Percentiles rank a stretch among this genome's conserved stretches.
phyloP scores from a whole-genome alignment of 2,888 invertebrate genomes.

The Drosophila picticornis region DNA sequence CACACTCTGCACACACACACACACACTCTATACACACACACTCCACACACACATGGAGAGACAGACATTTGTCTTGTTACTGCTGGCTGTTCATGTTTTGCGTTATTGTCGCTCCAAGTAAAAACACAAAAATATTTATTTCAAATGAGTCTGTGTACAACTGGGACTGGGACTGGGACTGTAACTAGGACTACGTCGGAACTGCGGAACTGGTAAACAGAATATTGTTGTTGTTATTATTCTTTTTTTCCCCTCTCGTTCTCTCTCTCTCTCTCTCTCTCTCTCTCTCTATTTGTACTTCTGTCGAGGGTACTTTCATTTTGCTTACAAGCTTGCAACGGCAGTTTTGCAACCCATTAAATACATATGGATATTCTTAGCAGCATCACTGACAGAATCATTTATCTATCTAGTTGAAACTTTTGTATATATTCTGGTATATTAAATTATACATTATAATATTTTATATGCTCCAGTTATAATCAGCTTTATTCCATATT shows the following conservation, averaged over 20 bases:
- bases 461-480: neutral
- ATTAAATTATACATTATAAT: neutral
- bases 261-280: neutral
- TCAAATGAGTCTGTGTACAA: slow-evolving; percentile 78
- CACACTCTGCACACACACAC: slow-evolving; percentile 24
- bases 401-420: neutral
- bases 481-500: too few species aligned
- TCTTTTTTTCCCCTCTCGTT: slow-evolving; percentile 19
- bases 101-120: slow-evolving; percentile 81
- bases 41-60: slow-evolving; percentile 24
- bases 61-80: slow-evolving; percentile 63
- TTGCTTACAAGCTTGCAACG: neutral
- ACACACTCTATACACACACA: slow-evolving; percentile 11
- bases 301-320: neutral
- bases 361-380: neutral
- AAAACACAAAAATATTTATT: slow-evolving; percentile 82
- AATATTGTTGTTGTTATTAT: slow-evolving; percentile 35
- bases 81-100: slow-evolving; percentile 72
- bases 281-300: neutral
- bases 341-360: neutral
- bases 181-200: slow-evolving; percentile 57
- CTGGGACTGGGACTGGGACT: slow-evolving; percentile 64
- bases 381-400: neutral
- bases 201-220: slow-evolving; percentile 72
- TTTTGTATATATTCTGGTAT: neutral